Base-by-base conservation (phyloP, 2,888 invertebrate species). In the Nasonia oneida region DNA sequence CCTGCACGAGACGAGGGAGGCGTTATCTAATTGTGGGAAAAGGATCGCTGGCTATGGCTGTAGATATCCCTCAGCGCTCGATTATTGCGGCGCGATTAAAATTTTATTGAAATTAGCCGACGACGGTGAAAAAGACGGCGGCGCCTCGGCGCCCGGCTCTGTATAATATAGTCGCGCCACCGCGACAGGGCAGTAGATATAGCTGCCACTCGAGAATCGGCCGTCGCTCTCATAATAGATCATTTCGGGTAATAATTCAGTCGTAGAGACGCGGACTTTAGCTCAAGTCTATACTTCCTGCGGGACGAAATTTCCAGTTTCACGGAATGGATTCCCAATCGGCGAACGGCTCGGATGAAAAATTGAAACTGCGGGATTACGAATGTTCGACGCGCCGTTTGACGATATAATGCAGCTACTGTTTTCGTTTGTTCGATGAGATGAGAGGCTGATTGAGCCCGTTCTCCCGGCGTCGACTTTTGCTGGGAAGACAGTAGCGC, bases 21-120 rank as follows among this genome's bases (percentile, higher is more conserved):
- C 81, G 14, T 70, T 42, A 57, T 73, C 57, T 73, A 81, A 81
- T 81, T 81, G 42, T 15, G 57, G 10, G 53, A 61, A 57, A 73
- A 81, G 61, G 37, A 73, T 81, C 80, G 18, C 33, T 50, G 53
- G n/a, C 2, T 37, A 3, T 3, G 33, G 76, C 14, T 33, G 53
- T 64, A 15, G n/a, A 15, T 29, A 29, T 57, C 57, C 42, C 39
- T 42, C n/a, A 42, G 42, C 4, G 50, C 80, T 57, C 53, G 80
- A 77, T 50, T 70, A 81, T 75, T 81, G 37, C 75, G 67, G n/a
- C 67, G 75, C 67, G 75, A 82, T 82, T 75, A 82, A 75, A 82
- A 75, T 82, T 74, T 82, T 50, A 82, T 82, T 82, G 82, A 82
- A 82, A 75, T 82, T 50, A 74, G 74, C 37, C 42, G 42, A 39